Percentiles rank a stretch among this genome's conserved stretches.
These are phyloP conservation scores for Ammospiza caudacuta DNA, from an alignment of 2,113 vertebrate species.

Conservation along the genomic window DNA sequence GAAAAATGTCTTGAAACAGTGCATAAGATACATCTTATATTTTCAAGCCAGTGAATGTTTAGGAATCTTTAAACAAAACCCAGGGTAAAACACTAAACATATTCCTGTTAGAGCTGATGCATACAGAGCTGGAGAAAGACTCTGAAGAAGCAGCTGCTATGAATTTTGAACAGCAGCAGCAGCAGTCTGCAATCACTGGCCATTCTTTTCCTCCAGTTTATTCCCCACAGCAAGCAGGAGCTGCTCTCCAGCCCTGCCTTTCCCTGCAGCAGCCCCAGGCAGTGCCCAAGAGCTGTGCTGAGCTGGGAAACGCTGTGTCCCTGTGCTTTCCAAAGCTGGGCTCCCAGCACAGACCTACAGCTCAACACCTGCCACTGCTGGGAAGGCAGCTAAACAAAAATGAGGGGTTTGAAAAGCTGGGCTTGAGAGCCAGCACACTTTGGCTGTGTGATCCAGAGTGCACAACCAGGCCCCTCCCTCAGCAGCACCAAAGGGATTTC, in stretches of 20 bases:
- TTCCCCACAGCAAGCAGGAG: not conserved
- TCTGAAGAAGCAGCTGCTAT: not conserved
- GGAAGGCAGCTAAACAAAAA: not conserved
- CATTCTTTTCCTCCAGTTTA: rapidly evolving
- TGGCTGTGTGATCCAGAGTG: not conserved
- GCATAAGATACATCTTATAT: not conserved
- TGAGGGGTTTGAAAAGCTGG: not conserved
- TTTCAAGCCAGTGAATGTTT: not conserved
- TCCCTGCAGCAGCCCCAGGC: not conserved
- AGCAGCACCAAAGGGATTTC: rapidly evolving
- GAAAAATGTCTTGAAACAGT: not conserved
- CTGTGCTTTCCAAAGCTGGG: not conserved
- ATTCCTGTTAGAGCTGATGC: not conserved
- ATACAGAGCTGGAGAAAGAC: not conserved
- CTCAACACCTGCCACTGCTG: not conserved
- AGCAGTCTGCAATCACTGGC: not conserved
- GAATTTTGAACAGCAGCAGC: not conserved
- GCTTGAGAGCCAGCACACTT: not conserved
- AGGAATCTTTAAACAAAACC: not conserved
- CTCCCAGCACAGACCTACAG: not conserved
- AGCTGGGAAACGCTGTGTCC: rapidly evolving
- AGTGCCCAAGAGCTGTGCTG: not conserved
- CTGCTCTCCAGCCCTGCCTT: not conserved
- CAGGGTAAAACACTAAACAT: not conserved
- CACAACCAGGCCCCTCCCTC: not conserved